Evolutionary conservation across 2,113 vertebrate species (phyloP), one percentile per base, ranked within the genome.

Genomic region (Sceloporus tristichus): DNA sequence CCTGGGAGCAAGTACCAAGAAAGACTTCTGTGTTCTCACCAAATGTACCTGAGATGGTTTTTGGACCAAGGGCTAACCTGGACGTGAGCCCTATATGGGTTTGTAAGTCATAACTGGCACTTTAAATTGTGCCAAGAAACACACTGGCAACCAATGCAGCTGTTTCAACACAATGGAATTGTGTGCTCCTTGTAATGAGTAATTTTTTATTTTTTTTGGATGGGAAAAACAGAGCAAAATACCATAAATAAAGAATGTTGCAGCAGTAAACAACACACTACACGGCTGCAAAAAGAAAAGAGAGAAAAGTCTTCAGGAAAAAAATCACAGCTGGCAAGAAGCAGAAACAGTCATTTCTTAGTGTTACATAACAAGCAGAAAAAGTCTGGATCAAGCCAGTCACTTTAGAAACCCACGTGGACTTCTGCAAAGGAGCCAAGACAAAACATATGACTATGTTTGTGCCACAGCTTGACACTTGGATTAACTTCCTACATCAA

Each of bases 231-330:
- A 48, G 25, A 27, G 89, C 65, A 90, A 91, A 86, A 16, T 90
- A 90, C 62, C 40, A 93, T 82, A 34, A 74, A 87, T 82, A 86
- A 65, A 78, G 68, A 59, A 88, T 86, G 76, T 74, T 59, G 85
- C 76, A 91, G 85, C 84, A 83, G 48, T 85, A 78, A 75, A 54
- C 84, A 27, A 68, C 92, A 68, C 92, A 88, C 11, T 14, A 62
- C 54, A 88, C 54, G 91, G 84, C 84, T 82, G 84, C 8, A 5
- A 84, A 70, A 59, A 79, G 89, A 93, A 89, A 70, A 93, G 92
- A 85, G 0, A 11, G n/a, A 75, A 75, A 85, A 19, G 1, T 59
- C 10, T 75, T 23, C 48, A 42, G 29, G 21, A 85, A 65, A 85
- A 65, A 76, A 76, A 76, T 62, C 40, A 27, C 10, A 25, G 14